Percentiles rank a stretch among this genome's conserved stretches.
Evolutionary conservation across 2,888 invertebrate genomes (phyloP).

Genomic region (Pristionchus maxplancki): DNA sequence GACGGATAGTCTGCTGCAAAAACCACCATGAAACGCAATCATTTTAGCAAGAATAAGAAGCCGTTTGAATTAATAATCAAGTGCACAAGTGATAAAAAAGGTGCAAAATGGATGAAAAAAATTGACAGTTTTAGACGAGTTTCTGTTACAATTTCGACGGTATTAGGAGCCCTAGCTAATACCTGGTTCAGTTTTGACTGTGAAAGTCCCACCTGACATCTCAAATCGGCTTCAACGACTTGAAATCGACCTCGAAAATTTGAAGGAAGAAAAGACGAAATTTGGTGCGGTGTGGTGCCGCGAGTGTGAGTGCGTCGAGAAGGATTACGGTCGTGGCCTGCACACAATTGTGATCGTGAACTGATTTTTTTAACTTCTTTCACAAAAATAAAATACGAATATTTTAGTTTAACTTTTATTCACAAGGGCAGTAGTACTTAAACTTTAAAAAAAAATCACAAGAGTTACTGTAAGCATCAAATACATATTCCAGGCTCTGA

Average conservation of each 20-base stretch:
- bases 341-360: neutral
- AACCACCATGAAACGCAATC: neutral
- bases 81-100: too few relatives aligned
- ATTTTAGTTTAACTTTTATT: too few relatives aligned
- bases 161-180: neutral
- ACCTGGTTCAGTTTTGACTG: neutral
- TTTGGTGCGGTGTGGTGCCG: neutral
- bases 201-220: neutral
- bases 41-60: neutral
- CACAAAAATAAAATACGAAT: neutral
- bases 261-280: neutral
- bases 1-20: conserved; percentile 24
- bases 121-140: too few relatives aligned
- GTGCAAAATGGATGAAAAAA: too few relatives aligned
- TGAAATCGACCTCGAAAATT: neutral
- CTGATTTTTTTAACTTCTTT: neutral
- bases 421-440: too few relatives aligned
- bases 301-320: neutral
- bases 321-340: neutral
- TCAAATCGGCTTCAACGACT: neutral
- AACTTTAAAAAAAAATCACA: neutral
- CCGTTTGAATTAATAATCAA: too few relatives aligned
- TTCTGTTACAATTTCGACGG: too few relatives aligned
- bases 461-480: neutral
- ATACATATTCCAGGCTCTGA: neutral